Conservation (phyloP, 2,797 vertebrate species). For the Linurgus olivaceus region DNA sequence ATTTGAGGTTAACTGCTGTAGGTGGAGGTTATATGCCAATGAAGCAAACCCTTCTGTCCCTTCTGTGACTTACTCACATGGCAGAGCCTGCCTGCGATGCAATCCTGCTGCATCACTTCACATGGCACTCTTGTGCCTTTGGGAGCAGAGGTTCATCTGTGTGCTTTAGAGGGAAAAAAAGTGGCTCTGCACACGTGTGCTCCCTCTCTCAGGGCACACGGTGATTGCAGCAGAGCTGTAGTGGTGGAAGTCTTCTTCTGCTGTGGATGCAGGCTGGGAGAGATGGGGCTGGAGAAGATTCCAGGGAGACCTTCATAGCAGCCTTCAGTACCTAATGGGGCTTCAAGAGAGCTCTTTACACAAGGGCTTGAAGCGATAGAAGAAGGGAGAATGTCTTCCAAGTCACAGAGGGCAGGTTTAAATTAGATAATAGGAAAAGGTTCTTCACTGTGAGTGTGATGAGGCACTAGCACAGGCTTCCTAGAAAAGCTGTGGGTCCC, state of each 20-base stretch:
- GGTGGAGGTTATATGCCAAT: background rate
- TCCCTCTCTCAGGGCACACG: fast-evolving
- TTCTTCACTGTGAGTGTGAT: background rate
- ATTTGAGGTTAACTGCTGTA: background rate
- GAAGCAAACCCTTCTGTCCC: background rate
- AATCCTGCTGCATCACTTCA: background rate
- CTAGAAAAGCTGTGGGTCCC: background rate
- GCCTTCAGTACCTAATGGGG: background rate
- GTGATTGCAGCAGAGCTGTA: background rate
- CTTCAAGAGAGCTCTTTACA: background rate
- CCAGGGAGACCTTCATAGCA: background rate
- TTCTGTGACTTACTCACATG: background rate
- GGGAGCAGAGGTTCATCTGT: background rate
- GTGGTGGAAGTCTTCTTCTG: background rate
- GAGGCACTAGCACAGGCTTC: background rate
- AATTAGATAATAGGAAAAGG: background rate
- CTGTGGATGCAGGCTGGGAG: background rate
- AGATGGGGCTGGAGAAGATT: background rate
- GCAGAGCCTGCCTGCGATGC: background rate
- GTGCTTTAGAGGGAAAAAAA: background rate
- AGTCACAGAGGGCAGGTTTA: background rate
- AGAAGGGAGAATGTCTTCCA: background rate
- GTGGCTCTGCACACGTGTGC: fast-evolving
- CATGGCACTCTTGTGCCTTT: fast-evolving
- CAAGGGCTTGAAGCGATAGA: background rate